phyloP scores from a whole-genome alignment of 2,888 invertebrate genomes.

The Escarpia spicata region DNA sequence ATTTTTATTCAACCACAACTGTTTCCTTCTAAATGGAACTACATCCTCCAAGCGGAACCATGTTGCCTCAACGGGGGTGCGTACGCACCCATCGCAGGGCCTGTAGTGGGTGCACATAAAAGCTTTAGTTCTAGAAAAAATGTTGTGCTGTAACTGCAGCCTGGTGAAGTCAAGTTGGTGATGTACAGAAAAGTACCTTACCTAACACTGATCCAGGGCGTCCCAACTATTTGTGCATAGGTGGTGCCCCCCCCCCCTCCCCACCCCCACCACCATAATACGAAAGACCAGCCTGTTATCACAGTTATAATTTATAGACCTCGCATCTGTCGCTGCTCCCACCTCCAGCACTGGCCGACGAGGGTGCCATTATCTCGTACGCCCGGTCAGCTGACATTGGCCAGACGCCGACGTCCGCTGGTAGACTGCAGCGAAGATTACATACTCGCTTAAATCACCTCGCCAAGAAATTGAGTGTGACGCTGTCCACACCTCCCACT shows the following conservation, averaged over 20 bases:
- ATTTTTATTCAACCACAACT: too few relatives aligned
- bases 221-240: background rate
- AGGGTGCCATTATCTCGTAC: background rate
- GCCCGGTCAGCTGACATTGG: background rate
- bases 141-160: too few relatives aligned
- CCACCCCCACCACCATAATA: background rate
- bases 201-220: background rate
- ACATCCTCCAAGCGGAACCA: too few relatives aligned
- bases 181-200: too few relatives aligned
- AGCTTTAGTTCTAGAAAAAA: too few relatives aligned
- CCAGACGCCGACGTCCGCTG: background rate
- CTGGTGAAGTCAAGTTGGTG: too few relatives aligned
- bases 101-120: too few relatives aligned
- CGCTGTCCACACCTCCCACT: background rate
- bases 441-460: background rate
- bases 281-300: background rate
- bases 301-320: background rate
- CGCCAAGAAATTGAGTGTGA: background rate
- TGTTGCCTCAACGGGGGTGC: too few relatives aligned
- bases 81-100: too few relatives aligned
- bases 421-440: background rate
- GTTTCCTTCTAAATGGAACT: too few relatives aligned
- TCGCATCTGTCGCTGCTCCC: background rate
- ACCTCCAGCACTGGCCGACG: background rate
- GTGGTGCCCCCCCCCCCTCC: background rate